Evolutionary conservation across 2,797 vertebrate genomes (phyloP), one percentile per base, ranked within the genome.

Genomic region (Sparus aurata): DNA sequence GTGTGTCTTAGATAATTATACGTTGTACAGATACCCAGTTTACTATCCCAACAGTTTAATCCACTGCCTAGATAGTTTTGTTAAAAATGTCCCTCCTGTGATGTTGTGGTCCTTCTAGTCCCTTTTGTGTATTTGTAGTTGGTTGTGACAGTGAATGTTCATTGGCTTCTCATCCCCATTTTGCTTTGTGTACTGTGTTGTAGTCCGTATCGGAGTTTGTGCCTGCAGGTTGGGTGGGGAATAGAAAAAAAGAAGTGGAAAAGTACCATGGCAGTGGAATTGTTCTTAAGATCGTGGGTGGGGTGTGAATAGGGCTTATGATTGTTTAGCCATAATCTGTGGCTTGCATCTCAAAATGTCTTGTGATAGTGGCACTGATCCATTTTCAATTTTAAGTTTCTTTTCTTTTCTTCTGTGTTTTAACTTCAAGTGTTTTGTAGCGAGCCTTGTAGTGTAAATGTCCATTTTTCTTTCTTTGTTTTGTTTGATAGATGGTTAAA

Each of bases 111-210:
- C 83, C 83, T 72, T 64, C 87, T 95, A 93, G 95, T 96, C 94
- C 94, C 94, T 85, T 61, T 53, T 95, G 94, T 95, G 96, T 89
- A 92, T 95, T 95, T 96, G 92, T 93, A 95, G 93, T 95, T 94
- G 89, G 85, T 71, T 96, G 96, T 97, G 94, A 93, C 68, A 85
- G 96, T 97, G 95, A 95, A 93, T 91, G 85, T 90, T 88, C 89
- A 92, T 93, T 91, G 88, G 94, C 92, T 91, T 93, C 80, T 92
- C 91, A 94, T 94, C 83, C 86, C 86, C 91, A 92, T 93, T 90
- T 92, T 92, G 89, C 91, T 93, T 83, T 93, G 80, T 93, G 86
- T 91, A 79, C 58, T 69, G 75, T 92, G 87, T 89, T 64, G 69
- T 92, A 76, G 74, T 79, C 25, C 27, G 46, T 75, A 83, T 73